These are phyloP conservation scores for Orchesella flavescens DNA, from an alignment of 2,888 invertebrate genomes.

Conservation along the genomic window DNA sequence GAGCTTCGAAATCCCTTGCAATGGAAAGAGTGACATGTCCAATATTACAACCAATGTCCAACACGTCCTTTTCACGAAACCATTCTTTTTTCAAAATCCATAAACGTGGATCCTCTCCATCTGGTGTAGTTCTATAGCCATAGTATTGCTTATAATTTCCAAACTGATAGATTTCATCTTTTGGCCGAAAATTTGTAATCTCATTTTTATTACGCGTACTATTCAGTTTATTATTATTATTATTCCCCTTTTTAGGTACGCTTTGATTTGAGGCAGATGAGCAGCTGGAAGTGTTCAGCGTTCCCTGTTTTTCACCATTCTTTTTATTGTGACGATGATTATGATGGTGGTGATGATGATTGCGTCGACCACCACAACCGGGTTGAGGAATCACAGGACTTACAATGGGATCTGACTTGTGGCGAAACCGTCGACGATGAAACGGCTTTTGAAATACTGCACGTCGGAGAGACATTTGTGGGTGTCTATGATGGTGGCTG, in stretches of 20 bases:
- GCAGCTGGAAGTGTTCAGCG: constrained; percentile 67
- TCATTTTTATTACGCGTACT: constrained; percentile 32
- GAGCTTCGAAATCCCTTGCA: constrained; percentile 88
- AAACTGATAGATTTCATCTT: constrained; percentile 88
- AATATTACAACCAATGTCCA: constrained; percentile 98
- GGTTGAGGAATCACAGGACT: constrained; percentile 94
- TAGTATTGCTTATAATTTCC: constrained; percentile 98
- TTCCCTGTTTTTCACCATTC: constrained; percentile 56
- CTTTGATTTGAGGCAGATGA: constrained; percentile 65
- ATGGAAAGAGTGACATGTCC: constrained; percentile 94
- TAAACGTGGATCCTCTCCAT: constrained; percentile 88
- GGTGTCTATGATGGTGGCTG: constrained; percentile 33
- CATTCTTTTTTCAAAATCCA: constrained; percentile 87
- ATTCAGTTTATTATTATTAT: constrained; percentile 22
- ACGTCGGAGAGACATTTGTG: constrained; percentile 55
- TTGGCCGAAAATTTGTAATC: constrained; percentile 79
- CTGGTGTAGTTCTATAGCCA: constrained; percentile 88
- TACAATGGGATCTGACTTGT: constrained; percentile 84
- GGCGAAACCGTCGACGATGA: constrained; percentile 53
- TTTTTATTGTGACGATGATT: constrained; percentile 51
- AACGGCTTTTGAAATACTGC: constrained; percentile 64
- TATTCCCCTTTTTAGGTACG: constrained; percentile 51
- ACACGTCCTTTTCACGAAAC: constrained; percentile 90
- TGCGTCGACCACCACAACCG: constrained; percentile 75
- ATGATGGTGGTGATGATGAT: constrained; percentile 63